phyloP scores from a whole-genome alignment of 2,113 vertebrate species.

The Zapus hudsonius region DNA sequence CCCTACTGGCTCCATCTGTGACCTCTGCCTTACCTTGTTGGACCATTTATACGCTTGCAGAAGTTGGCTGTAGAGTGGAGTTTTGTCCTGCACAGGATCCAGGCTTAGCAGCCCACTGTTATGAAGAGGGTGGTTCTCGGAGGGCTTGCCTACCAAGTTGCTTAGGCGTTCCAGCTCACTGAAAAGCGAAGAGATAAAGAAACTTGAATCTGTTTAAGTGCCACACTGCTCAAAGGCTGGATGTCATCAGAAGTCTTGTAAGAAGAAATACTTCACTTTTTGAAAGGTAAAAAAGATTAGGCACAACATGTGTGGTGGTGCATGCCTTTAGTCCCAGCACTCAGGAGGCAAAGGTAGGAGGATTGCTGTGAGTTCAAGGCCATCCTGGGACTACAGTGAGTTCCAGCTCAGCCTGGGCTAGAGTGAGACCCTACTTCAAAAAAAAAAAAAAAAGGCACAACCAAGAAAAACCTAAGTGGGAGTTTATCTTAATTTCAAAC shows the following conservation, averaged over 20 bases:
- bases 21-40: constrained; percentile 91
- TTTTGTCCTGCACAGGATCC: constrained; percentile 98
- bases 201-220: background rate
- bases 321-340: no score
- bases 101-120: constrained; percentile 96
- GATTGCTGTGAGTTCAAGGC: no score
- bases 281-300: background rate
- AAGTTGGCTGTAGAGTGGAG: constrained; percentile 96
- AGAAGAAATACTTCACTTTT: background rate
- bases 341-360: no score
- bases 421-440: no score
- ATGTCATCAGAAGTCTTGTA: background rate
- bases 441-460: background rate
- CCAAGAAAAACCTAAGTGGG: background rate
- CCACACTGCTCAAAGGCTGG: background rate
- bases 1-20: accelerated
- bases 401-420: no score
- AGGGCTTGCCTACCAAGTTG: constrained; percentile 95
- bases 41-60: constrained; percentile 99
- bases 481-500: background rate
- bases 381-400: no score
- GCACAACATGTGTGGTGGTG: background rate
- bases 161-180: constrained; percentile 96
- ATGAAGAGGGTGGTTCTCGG: constrained; percentile 97
- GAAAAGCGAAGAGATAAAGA: constrained; percentile 79